Evolutionary conservation across 2,113 vertebrate genomes (phyloP).

Genomic region (Crotalus horridus): DNA sequence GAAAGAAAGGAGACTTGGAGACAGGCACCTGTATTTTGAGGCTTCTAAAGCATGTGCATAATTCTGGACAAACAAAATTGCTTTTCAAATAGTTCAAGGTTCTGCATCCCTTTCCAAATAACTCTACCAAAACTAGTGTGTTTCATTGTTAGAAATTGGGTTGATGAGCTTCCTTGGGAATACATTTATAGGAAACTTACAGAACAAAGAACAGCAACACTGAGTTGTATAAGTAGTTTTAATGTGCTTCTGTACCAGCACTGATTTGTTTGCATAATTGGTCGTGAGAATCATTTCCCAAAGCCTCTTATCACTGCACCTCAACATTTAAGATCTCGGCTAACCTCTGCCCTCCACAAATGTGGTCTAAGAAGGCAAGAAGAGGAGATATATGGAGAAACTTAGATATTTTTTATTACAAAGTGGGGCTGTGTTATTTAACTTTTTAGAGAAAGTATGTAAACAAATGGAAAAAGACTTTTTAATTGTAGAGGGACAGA

Average conservation of each 20-base stretch:
- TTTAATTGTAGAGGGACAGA: accelerated
- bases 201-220: neutral
- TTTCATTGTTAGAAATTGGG: neutral
- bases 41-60: neutral
- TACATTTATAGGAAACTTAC: neutral
- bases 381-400: neutral
- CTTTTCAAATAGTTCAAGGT: neutral
- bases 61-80: neutral
- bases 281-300: neutral
- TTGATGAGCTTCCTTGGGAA: neutral
- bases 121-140: neutral
- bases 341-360: neutral
- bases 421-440: neutral
- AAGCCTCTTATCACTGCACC: neutral
- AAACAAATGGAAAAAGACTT: neutral
- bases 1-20: neutral
- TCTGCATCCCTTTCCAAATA: neutral
- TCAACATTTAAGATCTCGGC: neutral
- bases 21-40: neutral
- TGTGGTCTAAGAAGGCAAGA: neutral
- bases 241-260: neutral
- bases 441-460: neutral
- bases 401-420: neutral
- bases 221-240: neutral
- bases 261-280: neutral